These are phyloP conservation scores for Astropecten irregularis DNA, from an alignment of 53 echinoderm and acorn worm genomes.

Conservation along the genomic window DNA sequence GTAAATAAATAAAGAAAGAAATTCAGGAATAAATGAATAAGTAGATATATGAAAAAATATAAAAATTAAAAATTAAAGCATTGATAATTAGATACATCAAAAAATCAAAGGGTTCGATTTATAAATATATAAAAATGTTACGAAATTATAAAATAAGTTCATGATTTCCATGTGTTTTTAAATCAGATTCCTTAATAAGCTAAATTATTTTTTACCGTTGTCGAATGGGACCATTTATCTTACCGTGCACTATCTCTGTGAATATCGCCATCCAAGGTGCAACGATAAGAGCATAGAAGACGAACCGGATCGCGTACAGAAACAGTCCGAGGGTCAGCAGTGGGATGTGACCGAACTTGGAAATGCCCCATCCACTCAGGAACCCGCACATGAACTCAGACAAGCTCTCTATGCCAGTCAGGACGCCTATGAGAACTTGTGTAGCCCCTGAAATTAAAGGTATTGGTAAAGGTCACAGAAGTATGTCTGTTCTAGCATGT, in stretches of 20 bases:
- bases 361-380: conserved; percentile 60
- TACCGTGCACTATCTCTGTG: conserved; percentile 77
- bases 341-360: conserved; percentile 60
- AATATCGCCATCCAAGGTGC: conserved; percentile 72
- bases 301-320: conserved; percentile 74
- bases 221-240: too few relatives aligned
- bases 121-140: too few relatives aligned
- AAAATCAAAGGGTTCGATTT: too few relatives aligned
- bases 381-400: conserved; percentile 67
- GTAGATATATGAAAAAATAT: too few relatives aligned
- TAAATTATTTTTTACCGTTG: too few relatives aligned
- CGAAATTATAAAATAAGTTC: too few relatives aligned
- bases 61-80: too few relatives aligned
- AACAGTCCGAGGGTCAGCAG: conserved; percentile 63
- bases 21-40: neutral
- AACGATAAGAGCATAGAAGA: conserved; percentile 60
- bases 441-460: conserved; percentile 62
- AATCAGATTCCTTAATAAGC: too few relatives aligned
- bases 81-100: too few relatives aligned
- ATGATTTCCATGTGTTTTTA: too few relatives aligned
- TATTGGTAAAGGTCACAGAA: neutral
- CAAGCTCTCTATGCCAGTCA: conserved; percentile 61
- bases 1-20: neutral
- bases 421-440: conserved; percentile 67
- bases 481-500: neutral